Percentiles rank a stretch among this genome's conserved stretches.
These are phyloP conservation scores for Euglossa dilemma DNA, from an alignment of 1,140 invertebrate species.

Conservation along the genomic window DNA sequence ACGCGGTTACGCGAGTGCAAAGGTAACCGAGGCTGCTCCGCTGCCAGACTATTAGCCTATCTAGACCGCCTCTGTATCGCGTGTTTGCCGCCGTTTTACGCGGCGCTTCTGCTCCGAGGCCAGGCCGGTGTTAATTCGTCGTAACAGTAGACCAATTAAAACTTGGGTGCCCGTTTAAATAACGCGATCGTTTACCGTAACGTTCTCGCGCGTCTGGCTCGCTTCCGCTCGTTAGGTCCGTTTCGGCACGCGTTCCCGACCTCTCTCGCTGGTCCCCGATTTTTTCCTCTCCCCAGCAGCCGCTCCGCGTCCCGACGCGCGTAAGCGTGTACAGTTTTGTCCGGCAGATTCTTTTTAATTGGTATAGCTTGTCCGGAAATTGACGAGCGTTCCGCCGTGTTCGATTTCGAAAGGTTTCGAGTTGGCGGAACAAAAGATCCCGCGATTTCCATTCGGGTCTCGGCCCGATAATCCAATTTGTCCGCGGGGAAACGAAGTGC, in stretches of 20 bases:
- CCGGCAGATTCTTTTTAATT: neutral
- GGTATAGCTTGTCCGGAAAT: neutral
- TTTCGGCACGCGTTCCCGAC: too few species aligned
- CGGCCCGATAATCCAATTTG: neutral
- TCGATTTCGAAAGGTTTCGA: neutral
- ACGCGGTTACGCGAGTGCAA: neutral
- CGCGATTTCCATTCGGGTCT: neutral
- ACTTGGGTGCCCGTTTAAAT: neutral
- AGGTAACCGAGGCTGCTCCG: neutral
- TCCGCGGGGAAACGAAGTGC: neutral
- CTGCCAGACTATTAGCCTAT: neutral
- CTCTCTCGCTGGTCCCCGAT: neutral
- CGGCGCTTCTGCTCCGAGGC: too few species aligned
- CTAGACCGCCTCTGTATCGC: neutral
- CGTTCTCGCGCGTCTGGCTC: neutral
- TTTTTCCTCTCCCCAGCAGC: neutral
- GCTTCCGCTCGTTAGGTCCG: too few species aligned
- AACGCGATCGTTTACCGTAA: neutral
- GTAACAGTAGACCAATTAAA: slow-evolving; percentile 22
- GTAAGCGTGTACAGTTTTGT: neutral
- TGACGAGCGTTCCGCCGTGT: neutral
- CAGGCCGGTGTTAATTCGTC: neutral
- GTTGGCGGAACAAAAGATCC: neutral
- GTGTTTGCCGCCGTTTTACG: neutral
- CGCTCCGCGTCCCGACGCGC: too few species aligned